Base-by-base conservation (phyloP, 37 sponge, comb jelly and placozoan species). In the Mnemiopsis leidyi region DNA sequence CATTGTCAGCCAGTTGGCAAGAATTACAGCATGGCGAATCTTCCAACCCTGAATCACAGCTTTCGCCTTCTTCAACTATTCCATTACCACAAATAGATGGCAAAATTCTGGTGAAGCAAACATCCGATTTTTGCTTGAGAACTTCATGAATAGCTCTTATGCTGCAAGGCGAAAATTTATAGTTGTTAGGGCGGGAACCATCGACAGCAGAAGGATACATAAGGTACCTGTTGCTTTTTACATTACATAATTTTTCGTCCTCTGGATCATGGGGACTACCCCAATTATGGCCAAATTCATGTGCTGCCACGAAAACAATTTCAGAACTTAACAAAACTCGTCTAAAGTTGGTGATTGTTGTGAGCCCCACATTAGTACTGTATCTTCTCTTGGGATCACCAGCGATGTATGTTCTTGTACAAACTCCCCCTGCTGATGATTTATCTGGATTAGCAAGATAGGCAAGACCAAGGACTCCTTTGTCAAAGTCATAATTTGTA, bases 231-330 rank as follows among this genome's bases (percentile, higher is more conserved):
- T 85, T 85, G 48, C 25, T 13, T 18, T 2, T 1, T 0, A 61
- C 61, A 23, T 39, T 93, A 93, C 48, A 79, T 68, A 67, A 40
- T 21, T 40, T 37, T 0, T 69, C 38, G n/a, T 21, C 83, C 36
- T 28, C 92, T 67, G 95, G 94, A 93, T 96, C 96, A 73, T 96
- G 96, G 31, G 93, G 82, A 76, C 94, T 94, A 30, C 96, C 96
- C 96, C 96, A 96, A 79, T 93, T 94, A 38, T 96, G 96, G 23
- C 96, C 96, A 1, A 96, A 31, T 21, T 68, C 69, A 28, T 93
- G 90, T n/a, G 61, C 90, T 85, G 90, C 39, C 23, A 85, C 90
- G 23, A 85, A 85, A 0, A 40, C 48, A 21, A 85, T 25, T 38
- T 85, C 90, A 7, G 90, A 85, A 23, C 38, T 40, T n/a, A 85